Base-by-base conservation (phyloP, 2,113 vertebrate genomes). In the Gadus chalcogrammus region DNA sequence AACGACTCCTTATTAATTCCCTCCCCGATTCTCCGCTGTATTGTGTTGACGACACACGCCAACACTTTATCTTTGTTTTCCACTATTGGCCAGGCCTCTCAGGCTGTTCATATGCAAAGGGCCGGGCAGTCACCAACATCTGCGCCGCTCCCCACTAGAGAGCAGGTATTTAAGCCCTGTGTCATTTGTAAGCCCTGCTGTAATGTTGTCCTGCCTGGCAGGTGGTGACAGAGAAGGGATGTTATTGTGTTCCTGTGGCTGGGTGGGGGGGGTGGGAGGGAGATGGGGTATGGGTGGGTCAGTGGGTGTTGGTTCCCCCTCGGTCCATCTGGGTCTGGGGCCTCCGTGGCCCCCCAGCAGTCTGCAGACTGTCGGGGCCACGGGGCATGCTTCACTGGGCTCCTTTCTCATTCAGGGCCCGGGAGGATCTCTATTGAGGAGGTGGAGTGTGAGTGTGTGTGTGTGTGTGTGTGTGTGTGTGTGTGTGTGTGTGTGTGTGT, bases 271-370 rank as follows among this genome's bases (percentile, higher is more conserved):
- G 42, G 38, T 8, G 15, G 59, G 61, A 5, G 61, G 61, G 11
- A 24, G 61, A 15, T 53, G 55, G n/a, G 56, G 53, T 69, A 74
- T 77, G 59, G 75, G 65, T n/a, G 77, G 82, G 76, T 89, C 88
- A 83, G 81, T 69, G 76, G 75, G 68, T 81, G 80, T 70, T 79
- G 85, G 79, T 80, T 88, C 86, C 77, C 76, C 75, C 6, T 62
- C 71, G 85, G 74, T 72, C 87, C 88, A 89, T 91, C 88, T 90
- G 88, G 86, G 85, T 81, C 74, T 78, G 79, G 76, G 82, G 42
- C 42, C 42, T 48, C 12, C 42, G 12, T 7, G 42, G 42, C 9
- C 9, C 42, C 42, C 42, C 42, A 9, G 9, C 42, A 48, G 79
- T 42, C 65, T 79, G 67, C 67, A 78, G 65, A 67, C 69, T 67